These are phyloP conservation scores for Tenthredo amoena DNA, from an alignment of 2,888 invertebrate species.

Conservation along the genomic window DNA sequence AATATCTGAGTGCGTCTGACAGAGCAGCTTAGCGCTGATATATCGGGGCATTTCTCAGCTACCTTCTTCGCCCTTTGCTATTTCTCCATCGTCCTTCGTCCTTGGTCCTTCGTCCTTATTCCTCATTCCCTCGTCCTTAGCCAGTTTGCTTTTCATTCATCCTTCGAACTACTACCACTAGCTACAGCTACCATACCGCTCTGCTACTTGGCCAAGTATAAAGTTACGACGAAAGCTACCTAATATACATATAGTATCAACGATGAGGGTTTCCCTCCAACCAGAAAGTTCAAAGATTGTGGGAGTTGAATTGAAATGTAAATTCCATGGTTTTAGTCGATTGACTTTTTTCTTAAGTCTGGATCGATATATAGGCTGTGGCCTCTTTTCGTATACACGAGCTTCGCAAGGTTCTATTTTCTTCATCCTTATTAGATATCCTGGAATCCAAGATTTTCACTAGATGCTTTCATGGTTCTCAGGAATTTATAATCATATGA, in stretches of 20 bases:
- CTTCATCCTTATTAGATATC: neutral
- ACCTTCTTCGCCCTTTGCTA: constrained; percentile 49
- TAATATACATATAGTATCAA: neutral
- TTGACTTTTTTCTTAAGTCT: neutral
- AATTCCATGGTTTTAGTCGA: constrained; percentile 39
- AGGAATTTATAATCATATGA: neutral
- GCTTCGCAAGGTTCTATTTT: constrained; percentile 8
- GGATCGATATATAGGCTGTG: neutral
- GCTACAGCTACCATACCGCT: neutral
- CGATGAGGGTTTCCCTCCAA: constrained; percentile 4
- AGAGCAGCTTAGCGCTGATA: constrained; percentile 67
- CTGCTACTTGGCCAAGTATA: constrained; percentile 1
- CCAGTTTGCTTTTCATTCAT: constrained; percentile 43
- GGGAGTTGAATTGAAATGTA: constrained; percentile 40
- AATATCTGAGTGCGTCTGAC: constrained; percentile 69
- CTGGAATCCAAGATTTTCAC: neutral
- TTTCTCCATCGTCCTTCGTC: constrained; percentile 24
- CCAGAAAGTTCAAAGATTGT: constrained; percentile 9
- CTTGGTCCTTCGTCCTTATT: constrained; percentile 16
- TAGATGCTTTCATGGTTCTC: neutral
- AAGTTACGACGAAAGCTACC: constrained; percentile 26
- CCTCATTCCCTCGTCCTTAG: constrained; percentile 26
- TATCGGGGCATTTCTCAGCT: constrained; percentile 69
- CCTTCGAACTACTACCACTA: neutral
- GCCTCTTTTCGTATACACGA: neutral